phyloP scores from a whole-genome alignment of 2,888 invertebrate genomes.

The Drosophila neoperkinsi region DNA sequence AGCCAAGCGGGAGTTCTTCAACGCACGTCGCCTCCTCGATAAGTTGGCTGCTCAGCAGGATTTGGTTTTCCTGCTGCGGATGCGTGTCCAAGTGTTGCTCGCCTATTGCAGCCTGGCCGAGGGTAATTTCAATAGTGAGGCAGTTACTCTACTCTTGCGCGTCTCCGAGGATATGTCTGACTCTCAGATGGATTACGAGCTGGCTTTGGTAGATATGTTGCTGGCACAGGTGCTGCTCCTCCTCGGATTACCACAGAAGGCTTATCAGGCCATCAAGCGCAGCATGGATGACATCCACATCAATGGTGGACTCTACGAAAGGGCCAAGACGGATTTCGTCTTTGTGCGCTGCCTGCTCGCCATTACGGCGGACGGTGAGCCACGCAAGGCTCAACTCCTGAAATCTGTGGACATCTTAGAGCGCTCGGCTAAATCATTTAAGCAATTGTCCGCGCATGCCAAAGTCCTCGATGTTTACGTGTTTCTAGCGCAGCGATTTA shows the following conservation, averaged over 20 bases:
- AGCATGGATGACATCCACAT: conserved; percentile 90
- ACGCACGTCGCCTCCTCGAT: conserved; percentile 83
- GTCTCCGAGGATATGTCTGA: conserved; percentile 91
- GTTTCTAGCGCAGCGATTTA: conserved; percentile 89
- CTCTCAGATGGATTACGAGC: conserved; percentile 91
- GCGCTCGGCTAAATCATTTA: conserved; percentile 89
- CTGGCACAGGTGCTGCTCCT: conserved; percentile 91
- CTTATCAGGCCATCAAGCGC: conserved; percentile 89
- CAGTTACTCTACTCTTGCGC: conserved; percentile 88
- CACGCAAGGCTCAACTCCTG: conserved; percentile 62
- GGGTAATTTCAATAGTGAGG: conserved; percentile 86
- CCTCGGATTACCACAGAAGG: conserved; percentile 92
- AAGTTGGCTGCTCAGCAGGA: conserved; percentile 75
- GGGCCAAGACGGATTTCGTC: conserved; percentile 90
- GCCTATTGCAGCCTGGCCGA: conserved; percentile 89
- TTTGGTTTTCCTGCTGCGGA: conserved; percentile 85
- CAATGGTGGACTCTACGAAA: conserved; percentile 93
- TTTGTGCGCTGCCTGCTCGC: conserved; percentile 93
- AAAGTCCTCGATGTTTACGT: conserved; percentile 88
- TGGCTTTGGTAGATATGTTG: conserved; percentile 91
- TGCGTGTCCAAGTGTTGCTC: conserved; percentile 89
- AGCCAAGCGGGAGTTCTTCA: conserved; percentile 84
- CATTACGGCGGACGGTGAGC: conserved; percentile 84
- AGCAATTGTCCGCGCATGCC: conserved; percentile 91
- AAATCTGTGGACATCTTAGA: conserved; percentile 87